Evolutionary conservation across 2,113 vertebrate species (phyloP), one percentile per base, ranked within the genome.

Genomic region (Blennius ocellaris): DNA sequence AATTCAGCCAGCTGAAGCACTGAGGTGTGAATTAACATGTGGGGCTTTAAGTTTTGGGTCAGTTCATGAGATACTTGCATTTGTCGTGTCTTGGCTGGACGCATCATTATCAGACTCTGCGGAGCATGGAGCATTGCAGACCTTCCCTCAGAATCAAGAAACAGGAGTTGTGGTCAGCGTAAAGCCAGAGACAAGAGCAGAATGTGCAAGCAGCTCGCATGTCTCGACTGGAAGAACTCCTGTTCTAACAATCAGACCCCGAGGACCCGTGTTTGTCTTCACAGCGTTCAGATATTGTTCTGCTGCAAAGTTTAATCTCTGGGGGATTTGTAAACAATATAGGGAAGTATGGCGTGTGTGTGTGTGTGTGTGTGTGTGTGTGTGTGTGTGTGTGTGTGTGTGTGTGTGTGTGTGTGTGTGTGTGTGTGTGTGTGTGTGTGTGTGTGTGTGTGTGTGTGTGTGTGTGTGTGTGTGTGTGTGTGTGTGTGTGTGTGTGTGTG

Each of bases 281-380:
- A 74, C 77, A 44, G 77, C 44, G 65, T 83, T 84, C 86, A 83
- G 81, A 87, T 83, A 88, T 85, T 89, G 88, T 86, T 91, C 78
- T 78, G 78, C 81, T 84, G 73, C 83, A 78, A 83, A 89, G 76
- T 88, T 86, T 75, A 81, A 84, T 91, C 89, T 86, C 86, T 1
- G 36, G 82, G 69, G 90, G 53, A 81, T 90, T 87, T 83, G 78
- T 89, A 91, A 91, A 93, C 89, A 92, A 89, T 90, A 83, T 82
- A 85, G 76, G 78, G 81, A 88, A 69, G 66, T 81, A 43, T 69
- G 76, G 44, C 73, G 72, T 71, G 37, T 45, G n/a, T 68, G 30
- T 45, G 21, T 53, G 39, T 12, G 30, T 57, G 56, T 59, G 59
- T 54, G 59, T 37, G 6, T 11, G 64, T n/a, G n/a, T n/a, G n/a